phyloP scores from a whole-genome alignment of 2,797 vertebrate genomes.

The Enteromius mattozi region DNA sequence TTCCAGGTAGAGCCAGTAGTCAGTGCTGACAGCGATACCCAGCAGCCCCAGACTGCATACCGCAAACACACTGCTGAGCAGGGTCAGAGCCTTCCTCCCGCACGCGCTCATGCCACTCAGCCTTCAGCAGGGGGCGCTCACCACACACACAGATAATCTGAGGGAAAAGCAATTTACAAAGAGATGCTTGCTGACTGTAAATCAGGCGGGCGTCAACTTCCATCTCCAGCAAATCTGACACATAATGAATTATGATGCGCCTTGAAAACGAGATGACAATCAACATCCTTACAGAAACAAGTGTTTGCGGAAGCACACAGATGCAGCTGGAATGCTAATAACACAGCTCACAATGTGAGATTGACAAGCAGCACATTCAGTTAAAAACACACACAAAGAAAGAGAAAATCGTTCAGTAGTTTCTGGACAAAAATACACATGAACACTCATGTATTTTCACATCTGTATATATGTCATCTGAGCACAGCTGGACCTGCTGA shows the following conservation, averaged over 20 bases:
- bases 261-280: neutral
- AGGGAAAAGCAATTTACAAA: neutral
- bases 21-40: slow-evolving; percentile 93
- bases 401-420: neutral
- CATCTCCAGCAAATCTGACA: slow-evolving; percentile 22
- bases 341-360: neutral
- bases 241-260: neutral
- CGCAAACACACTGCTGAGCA: slow-evolving; percentile 95
- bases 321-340: neutral
- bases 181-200: neutral
- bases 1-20: slow-evolving; percentile 98
- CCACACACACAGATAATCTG: slow-evolving; percentile 66
- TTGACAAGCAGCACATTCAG: neutral
- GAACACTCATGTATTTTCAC: slow-evolving; percentile 7
- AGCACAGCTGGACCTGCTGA: neutral
- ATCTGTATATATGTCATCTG: neutral
- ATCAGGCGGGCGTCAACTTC: neutral
- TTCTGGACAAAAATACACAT: neutral
- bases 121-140: slow-evolving; percentile 67
- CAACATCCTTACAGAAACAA: neutral
- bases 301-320: neutral
- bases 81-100: slow-evolving; percentile 92
- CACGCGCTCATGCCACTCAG: slow-evolving; percentile 87
- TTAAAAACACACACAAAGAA: neutral
- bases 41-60: slow-evolving; percentile 90